Conservation (phyloP, 1,140 invertebrate species). For the Cyclina sinensis region DNA sequence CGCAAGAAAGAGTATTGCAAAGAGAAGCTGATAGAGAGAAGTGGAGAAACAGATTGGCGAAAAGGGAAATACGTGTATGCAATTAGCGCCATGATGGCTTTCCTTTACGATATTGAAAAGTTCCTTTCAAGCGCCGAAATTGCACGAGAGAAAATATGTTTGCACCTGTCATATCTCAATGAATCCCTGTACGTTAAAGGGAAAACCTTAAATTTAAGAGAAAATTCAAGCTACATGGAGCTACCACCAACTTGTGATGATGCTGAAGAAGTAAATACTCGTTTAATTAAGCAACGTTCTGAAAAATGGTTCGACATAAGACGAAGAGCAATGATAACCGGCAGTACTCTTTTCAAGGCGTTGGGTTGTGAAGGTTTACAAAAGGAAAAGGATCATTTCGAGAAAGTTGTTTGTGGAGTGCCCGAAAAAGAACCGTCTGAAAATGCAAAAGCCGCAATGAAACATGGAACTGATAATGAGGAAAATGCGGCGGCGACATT, state of each 20-base stretch:
- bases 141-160: background rate
- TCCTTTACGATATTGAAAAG: constrained; percentile 63
- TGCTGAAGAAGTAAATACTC: background rate
- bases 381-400: constrained; percentile 60
- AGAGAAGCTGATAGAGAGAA: constrained; percentile 58
- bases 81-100: constrained; percentile 63
- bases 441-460: constrained; percentile 29
- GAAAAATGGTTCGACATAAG: constrained; percentile 34
- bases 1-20: constrained; percentile 66
- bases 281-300: constrained; percentile 12
- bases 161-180: background rate
- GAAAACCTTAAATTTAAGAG: background rate
- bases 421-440: constrained; percentile 31
- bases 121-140: background rate
- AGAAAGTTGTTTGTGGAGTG: constrained; percentile 60
- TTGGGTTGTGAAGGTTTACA: constrained; percentile 40
- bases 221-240: background rate
- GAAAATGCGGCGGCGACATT: constrained; percentile 63
- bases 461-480: constrained; percentile 38
- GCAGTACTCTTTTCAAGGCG: constrained; percentile 56
- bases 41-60: constrained; percentile 45
- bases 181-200: background rate
- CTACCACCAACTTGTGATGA: background rate
- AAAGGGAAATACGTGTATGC: constrained; percentile 63
- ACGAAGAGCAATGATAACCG: constrained; percentile 54